A percentile compares a stretch with the other conserved stretches of the same genome.
These are phyloP conservation scores for Python bivittatus DNA, from an alignment of 2,113 vertebrate species.

Conservation along the genomic window DNA sequence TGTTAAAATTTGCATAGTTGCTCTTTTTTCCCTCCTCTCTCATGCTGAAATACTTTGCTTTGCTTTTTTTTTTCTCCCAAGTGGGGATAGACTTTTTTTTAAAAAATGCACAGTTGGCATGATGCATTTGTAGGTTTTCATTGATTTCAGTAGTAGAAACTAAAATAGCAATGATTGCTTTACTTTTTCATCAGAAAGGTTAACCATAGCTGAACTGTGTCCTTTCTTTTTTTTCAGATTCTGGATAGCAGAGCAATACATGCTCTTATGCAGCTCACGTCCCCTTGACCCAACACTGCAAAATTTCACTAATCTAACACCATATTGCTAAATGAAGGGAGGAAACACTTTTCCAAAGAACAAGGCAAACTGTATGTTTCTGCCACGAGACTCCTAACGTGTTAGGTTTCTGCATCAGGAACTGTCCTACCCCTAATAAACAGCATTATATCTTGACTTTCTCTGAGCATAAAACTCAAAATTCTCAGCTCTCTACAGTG, in stretches of 20 bases:
- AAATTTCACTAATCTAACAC: background rate
- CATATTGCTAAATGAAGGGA: background rate
- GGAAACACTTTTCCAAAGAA: background rate
- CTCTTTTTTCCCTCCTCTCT: background rate
- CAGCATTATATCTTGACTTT: background rate
- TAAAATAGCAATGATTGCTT: background rate
- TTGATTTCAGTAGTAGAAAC: background rate
- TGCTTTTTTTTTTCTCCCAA: background rate
- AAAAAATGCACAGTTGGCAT: background rate
- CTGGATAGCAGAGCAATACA: background rate
- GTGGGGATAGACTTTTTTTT: background rate
- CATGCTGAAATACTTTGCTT: background rate
- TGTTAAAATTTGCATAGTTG: background rate
- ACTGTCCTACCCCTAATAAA: background rate
- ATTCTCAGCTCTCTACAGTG: background rate
- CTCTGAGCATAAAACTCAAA: background rate
- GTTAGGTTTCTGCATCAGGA: background rate
- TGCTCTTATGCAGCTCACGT: background rate
- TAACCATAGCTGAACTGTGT: background rate
- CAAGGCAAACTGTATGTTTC: background rate
- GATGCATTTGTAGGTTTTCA: background rate
- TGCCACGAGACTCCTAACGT: background rate
- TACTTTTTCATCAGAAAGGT: background rate
- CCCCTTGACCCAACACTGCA: background rate
- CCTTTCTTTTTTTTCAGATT: background rate